A percentile compares a stretch with the other conserved stretches of the same genome.
These are phyloP conservation scores for Pseudeuparius sepicola DNA, from an alignment of 2,888 invertebrate genomes.

Conservation along the genomic window DNA sequence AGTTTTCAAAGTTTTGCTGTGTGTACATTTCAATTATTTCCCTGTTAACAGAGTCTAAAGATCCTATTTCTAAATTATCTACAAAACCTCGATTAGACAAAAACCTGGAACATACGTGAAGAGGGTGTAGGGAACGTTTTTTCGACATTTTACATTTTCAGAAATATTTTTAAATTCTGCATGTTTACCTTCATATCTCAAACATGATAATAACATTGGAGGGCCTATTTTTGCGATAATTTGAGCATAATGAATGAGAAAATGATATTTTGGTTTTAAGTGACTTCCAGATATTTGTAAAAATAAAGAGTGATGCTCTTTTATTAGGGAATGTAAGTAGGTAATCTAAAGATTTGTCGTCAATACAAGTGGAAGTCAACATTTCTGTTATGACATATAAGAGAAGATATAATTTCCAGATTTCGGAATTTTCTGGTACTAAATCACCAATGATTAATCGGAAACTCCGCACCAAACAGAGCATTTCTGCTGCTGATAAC, in stretches of 20 bases:
- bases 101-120: not conserved
- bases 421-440: too few relatives aligned
- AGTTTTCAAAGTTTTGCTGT: too few relatives aligned
- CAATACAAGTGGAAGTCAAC: too few relatives aligned
- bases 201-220: conserved; percentile 1
- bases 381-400: too few relatives aligned
- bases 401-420: too few relatives aligned
- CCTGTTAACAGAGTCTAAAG: too few relatives aligned
- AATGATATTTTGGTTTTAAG: conserved; percentile 4
- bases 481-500: too few relatives aligned
- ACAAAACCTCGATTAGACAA: not conserved
- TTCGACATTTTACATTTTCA: not conserved
- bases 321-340: not conserved
- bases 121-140: conserved; percentile 3
- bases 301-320: conserved; percentile 1
- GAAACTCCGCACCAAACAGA: too few relatives aligned
- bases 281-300: not conserved
- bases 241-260: not conserved
- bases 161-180: conserved; percentile 6
- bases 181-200: conserved; percentile 4
- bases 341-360: too few relatives aligned
- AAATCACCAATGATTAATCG: too few relatives aligned
- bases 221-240: conserved; percentile 4
- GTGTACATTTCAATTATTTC: too few relatives aligned
- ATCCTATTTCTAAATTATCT: not conserved